phyloP scores from a whole-genome alignment of 2,113 vertebrate genomes.

The Colistium nudipinnis region DNA sequence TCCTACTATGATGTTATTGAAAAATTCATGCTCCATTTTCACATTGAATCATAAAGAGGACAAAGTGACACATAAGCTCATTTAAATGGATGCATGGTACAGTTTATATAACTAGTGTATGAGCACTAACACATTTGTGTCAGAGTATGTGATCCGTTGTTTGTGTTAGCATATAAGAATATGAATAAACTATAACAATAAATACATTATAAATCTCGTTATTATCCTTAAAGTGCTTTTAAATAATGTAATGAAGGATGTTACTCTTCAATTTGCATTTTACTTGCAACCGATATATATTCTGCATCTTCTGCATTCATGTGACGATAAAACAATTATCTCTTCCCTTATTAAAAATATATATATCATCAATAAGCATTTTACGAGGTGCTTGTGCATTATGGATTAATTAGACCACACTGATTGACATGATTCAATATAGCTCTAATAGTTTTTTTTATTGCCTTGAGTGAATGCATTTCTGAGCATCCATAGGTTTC shows the following conservation, averaged over 20 bases:
- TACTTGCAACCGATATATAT: conserved; percentile 6
- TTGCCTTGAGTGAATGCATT: not conserved
- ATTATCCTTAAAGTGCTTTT: conserved; percentile 18
- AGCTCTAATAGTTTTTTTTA: not conserved
- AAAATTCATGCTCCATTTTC: conserved; percentile 31
- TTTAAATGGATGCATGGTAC: conserved; percentile 25
- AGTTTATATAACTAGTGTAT: not conserved
- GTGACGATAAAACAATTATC: not conserved
- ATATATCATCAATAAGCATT: too few relatives aligned
- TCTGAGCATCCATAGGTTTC: not conserved
- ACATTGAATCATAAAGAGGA: conserved; percentile 11
- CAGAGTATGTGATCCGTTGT: conserved; percentile 5
- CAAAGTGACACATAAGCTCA: conserved; percentile 14
- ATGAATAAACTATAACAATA: conserved; percentile 41
- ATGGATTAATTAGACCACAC: too few relatives aligned
- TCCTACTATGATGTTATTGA: conserved; percentile 29
- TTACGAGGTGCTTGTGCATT: too few relatives aligned
- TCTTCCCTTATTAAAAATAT: too few relatives aligned
- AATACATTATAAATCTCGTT: conserved; percentile 35
- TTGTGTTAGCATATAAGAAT: conserved; percentile 22
- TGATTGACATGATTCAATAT: too few relatives aligned
- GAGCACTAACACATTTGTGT: conserved; percentile 8
- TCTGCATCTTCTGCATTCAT: conserved; percentile 5
- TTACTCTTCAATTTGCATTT: not conserved
- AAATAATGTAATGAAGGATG: conserved; percentile 17